phyloP scores from a whole-genome alignment of 2,113 vertebrate genomes.

The Nycticorax nycticorax region DNA sequence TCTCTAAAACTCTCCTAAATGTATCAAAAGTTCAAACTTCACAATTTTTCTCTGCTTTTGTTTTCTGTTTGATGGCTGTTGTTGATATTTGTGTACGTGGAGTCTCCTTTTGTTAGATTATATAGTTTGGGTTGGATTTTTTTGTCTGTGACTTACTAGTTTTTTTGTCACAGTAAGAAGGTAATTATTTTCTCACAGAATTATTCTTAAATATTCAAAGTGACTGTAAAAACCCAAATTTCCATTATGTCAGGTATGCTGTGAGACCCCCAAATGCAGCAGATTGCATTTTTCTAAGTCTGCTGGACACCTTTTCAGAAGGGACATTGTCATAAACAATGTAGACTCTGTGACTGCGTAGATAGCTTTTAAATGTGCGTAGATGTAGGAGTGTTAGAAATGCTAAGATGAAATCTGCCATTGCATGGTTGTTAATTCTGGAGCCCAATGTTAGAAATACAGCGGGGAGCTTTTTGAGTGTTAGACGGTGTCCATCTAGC shows the following conservation, averaged over 20 bases:
- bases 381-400: not conserved
- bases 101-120: not conserved
- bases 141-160: not conserved
- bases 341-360: not conserved
- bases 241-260: not conserved
- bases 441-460: not conserved
- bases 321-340: not conserved
- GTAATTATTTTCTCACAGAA: not conserved
- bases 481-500: not conserved
- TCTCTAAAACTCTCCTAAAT: not conserved
- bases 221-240: not conserved
- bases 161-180: not conserved
- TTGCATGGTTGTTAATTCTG: not conserved
- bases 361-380: not conserved
- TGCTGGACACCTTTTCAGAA: not conserved
- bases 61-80: not conserved
- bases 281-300: not conserved
- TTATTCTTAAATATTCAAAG: not conserved
- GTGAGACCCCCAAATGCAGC: not conserved
- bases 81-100: not conserved
- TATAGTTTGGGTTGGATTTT: not conserved
- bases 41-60: not conserved
- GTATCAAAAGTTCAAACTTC: not conserved
- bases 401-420: not conserved
- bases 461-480: not conserved